Conservation (phyloP, 2,888 invertebrate genomes). For the Fragum sueziense region DNA sequence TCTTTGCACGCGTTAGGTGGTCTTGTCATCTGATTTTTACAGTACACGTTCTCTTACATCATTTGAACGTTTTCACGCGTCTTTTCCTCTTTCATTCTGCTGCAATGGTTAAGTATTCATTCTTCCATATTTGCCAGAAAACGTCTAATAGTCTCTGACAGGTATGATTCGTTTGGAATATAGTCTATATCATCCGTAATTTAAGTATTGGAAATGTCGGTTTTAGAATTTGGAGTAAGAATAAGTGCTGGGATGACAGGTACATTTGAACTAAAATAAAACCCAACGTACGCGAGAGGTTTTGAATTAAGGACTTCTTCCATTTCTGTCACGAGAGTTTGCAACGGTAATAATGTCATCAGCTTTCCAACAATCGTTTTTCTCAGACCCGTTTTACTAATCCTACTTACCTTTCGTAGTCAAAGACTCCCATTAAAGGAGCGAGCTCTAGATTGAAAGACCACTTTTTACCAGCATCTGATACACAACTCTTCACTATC, state of each 20-base stretch:
- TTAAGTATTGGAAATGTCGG: slow-evolving; percentile 25
- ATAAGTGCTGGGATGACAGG: slow-evolving; percentile 40
- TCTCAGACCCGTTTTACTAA: slow-evolving; percentile 39
- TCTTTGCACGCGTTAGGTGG: no score
- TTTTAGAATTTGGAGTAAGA: slow-evolving; percentile 31
- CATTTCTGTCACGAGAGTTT: slow-evolving; percentile 42
- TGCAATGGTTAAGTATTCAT: slow-evolving; percentile 40
- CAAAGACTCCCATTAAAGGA: slow-evolving; percentile 47
- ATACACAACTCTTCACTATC: slow-evolving; percentile 34
- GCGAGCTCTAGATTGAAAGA: slow-evolving; percentile 39
- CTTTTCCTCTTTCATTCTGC: no score
- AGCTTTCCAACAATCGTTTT: slow-evolving; percentile 34
- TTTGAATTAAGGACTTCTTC: slow-evolving; percentile 38
- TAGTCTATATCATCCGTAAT: slow-evolving; percentile 25
- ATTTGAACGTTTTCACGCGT: neutral
- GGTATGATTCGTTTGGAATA: slow-evolving; percentile 9
- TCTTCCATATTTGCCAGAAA: slow-evolving; percentile 47
- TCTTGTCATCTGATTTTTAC: no score
- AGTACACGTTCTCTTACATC: neutral
- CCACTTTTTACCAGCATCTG: slow-evolving; percentile 28
- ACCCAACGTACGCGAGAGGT: slow-evolving; percentile 43
- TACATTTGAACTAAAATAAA: slow-evolving; percentile 41
- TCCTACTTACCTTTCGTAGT: slow-evolving; percentile 45
- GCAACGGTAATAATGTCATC: slow-evolving; percentile 24
- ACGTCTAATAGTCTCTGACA: slow-evolving; percentile 26